A percentile compares a stretch with the other conserved stretches of the same genome.
These are phyloP conservation scores for Epinephelus awoara DNA, from an alignment of 2,797 vertebrate species.

Conservation along the genomic window DNA sequence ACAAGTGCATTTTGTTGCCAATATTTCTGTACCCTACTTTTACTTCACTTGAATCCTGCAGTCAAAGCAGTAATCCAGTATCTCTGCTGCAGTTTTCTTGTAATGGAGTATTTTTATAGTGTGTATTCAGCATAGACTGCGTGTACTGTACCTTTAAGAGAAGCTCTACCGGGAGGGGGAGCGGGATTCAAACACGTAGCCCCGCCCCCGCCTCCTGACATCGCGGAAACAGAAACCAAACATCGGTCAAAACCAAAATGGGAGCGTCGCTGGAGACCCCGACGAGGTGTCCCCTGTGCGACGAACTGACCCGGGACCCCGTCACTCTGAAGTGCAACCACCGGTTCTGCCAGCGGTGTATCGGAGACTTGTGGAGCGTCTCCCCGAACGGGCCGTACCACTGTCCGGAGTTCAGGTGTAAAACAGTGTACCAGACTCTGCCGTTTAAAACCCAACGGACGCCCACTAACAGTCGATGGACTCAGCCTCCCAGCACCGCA, in stretches of 20 bases:
- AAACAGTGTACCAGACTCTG: conserved; percentile 75
- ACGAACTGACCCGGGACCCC: conserved; percentile 56
- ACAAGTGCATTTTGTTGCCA: background rate
- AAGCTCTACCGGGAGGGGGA: background rate
- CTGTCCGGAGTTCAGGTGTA: conserved; percentile 83
- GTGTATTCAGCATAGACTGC: too few species aligned
- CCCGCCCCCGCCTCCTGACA: conserved; percentile 27
- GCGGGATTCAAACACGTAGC: conserved; percentile 71
- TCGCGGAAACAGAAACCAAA: conserved; percentile 48
- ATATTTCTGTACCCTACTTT: background rate
- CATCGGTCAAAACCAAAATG: conserved; percentile 69
- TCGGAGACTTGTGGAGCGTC: conserved; percentile 84
- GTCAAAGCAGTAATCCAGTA: background rate
- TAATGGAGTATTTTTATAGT: background rate
- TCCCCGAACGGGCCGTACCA: conserved; percentile 76
- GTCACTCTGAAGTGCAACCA: conserved; percentile 81
- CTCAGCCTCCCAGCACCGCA: conserved; percentile 21
- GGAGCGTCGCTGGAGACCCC: conserved; percentile 67
- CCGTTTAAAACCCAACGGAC: conserved; percentile 66
- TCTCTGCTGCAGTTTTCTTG: background rate
- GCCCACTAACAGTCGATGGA: background rate
- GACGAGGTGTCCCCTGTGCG: conserved; percentile 75
- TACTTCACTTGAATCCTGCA: background rate
- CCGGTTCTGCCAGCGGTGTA: conserved; percentile 82
- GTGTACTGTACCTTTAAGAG: conserved; percentile 64